A percentile compares a stretch with the other conserved stretches of the same genome.
These are phyloP conservation scores for Eupithecia pulchellata DNA, from an alignment of 2,888 invertebrate genomes.

Conservation along the genomic window DNA sequence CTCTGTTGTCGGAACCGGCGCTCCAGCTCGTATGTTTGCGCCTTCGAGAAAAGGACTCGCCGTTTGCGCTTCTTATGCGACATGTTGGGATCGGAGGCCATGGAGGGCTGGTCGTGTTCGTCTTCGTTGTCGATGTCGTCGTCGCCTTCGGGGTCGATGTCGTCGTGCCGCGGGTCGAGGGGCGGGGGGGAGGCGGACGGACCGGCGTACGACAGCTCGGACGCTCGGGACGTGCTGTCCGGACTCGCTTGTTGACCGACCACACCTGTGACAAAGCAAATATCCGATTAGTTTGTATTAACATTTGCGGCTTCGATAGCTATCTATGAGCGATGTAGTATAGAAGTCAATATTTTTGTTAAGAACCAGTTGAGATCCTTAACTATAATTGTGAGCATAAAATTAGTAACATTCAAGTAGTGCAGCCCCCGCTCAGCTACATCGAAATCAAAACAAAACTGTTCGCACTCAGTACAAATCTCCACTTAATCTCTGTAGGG, in stretches of 20 bases:
- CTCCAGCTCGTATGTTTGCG: slow-evolving; percentile 98
- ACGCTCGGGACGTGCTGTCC: slow-evolving; percentile 95
- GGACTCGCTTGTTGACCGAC: slow-evolving; percentile 91
- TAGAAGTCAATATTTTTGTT: neutral
- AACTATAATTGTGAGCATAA: slow-evolving; percentile 14
- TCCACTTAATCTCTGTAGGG: slow-evolving; percentile 71
- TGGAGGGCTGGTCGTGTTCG: slow-evolving; percentile 73
- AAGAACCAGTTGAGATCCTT: neutral
- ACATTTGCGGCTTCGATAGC: neutral
- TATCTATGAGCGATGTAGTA: neutral
- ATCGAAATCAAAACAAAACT: slow-evolving; percentile 51
- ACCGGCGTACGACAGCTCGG: slow-evolving; percentile 87
- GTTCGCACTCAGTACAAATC: slow-evolving; percentile 68
- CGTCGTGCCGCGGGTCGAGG: slow-evolving; percentile 66
- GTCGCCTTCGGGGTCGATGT: slow-evolving; percentile 72
- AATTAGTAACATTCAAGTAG: slow-evolving; percentile 21
- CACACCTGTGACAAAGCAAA: slow-evolving; percentile 69
- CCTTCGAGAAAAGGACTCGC: slow-evolving; percentile 98
- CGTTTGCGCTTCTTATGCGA: slow-evolving; percentile 96
- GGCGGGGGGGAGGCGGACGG: slow-evolving; percentile 73
- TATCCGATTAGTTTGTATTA: slow-evolving; percentile 9
- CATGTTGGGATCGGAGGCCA: slow-evolving; percentile 74
- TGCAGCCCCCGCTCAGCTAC: slow-evolving; percentile 22
- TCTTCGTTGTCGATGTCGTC: slow-evolving; percentile 86
- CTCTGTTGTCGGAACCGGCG: slow-evolving; percentile 97